Evolutionary conservation across 2,113 vertebrate genomes (phyloP), one percentile per base, ranked within the genome.

Genomic region (Sebastes schlegelii): DNA sequence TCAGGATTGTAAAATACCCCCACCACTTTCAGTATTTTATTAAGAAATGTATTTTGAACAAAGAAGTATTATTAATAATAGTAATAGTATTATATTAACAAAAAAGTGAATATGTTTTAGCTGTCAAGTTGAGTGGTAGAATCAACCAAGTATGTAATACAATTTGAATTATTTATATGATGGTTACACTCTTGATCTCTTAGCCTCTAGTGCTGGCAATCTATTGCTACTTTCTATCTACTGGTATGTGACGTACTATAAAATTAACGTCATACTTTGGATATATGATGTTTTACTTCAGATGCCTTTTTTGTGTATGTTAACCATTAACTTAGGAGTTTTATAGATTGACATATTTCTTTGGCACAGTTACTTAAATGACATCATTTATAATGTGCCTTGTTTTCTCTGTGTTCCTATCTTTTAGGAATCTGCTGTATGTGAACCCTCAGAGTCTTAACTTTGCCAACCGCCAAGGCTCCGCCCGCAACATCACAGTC

Each of bases 391-490:
- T 75, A 1, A 70, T 62, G 26, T 65, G 34, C 5, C 34, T 62
- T 75, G 13, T 79, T 62, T 70, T 85, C 6, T 80, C 3, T 60
- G 13, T 71, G 9, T 55, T 2, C 73, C 10, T 67, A 21, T 77
- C 63, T 79, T 92, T 86, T 92, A 99, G 98, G 94, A 99, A 99
- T 91, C 95, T 99, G 85, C 96, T 99, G 19, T 99, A 98, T 48
- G 96, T 99, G 65, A 97, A 99, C 86, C 97, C 98, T 57, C 98
- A 99, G 92, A 99, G 98, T 94, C 97, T 99, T 85, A 99, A 99
- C 93, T 99, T 99, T 4, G 98, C 98, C 79, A 99, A 99, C 91
- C 98, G 98, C 2, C 98, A 99, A 91, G 98, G 98, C 48, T 99
- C 98, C 52, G 98, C 98, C 57, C 96, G 98, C 86, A 99, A 99